These are phyloP conservation scores for Drosophila prolongata DNA, from an alignment of 2,888 invertebrate genomes.

Conservation along the genomic window DNA sequence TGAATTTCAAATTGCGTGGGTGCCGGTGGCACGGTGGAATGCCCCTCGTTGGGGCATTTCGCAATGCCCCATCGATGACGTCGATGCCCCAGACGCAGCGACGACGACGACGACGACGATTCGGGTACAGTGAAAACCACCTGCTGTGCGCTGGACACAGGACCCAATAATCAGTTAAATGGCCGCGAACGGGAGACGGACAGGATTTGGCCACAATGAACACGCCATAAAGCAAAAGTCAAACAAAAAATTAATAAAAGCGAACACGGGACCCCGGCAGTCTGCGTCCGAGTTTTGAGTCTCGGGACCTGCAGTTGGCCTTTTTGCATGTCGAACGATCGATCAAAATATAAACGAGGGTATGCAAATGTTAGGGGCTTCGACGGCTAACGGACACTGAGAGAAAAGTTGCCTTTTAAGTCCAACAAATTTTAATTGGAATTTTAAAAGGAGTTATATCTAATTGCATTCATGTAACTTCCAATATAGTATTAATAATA, in stretches of 20 bases:
- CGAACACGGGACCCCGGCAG: constrained; percentile 37
- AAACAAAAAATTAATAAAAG: constrained; percentile 80
- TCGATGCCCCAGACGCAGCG: constrained; percentile 53
- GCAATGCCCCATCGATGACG: constrained; percentile 31
- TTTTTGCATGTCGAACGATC: constrained; percentile 77
- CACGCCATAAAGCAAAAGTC: constrained; percentile 80
- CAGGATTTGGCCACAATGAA: constrained; percentile 66
- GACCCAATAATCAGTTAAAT: constrained; percentile 75
- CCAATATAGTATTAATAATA: no score
- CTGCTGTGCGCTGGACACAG: constrained; percentile 79
- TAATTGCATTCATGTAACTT: no score
- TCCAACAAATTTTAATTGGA: background rate
- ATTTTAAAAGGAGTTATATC: no score
- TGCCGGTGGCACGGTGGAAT: constrained; percentile 56
- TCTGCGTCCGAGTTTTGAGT: constrained; percentile 21
- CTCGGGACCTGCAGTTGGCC: constrained; percentile 57
- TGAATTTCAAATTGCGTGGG: constrained; percentile 50
- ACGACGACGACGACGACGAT: constrained; percentile 64
- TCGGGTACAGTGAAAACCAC: constrained; percentile 68
- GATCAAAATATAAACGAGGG: constrained; percentile 78
- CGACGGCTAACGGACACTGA: constrained; percentile 3
- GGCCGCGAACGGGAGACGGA: constrained; percentile 49
- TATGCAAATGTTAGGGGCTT: constrained; percentile 54
- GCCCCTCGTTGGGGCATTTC: constrained; percentile 37
- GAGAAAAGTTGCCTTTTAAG: background rate